These are phyloP conservation scores for Sebastes kiyomatsui DNA, from an alignment of 2,797 vertebrate species.

Conservation along the genomic window DNA sequence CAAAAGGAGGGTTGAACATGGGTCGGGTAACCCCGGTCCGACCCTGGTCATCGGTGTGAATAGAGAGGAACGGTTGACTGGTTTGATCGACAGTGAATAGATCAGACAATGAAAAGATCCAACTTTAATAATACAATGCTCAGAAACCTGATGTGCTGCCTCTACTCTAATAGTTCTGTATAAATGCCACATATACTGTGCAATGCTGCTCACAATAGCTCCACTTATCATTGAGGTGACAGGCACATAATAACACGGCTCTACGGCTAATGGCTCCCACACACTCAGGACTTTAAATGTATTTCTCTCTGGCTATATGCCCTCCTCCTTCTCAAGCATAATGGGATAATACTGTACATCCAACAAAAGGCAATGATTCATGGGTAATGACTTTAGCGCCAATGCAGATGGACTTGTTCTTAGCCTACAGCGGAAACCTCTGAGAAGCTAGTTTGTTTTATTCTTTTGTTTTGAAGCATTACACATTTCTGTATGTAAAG, in stretches of 20 bases:
- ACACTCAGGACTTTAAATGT: constrained; percentile 70
- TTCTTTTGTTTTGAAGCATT: background rate
- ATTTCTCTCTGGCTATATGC: constrained; percentile 57
- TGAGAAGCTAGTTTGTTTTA: background rate
- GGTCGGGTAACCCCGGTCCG: too few species aligned
- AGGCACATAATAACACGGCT: constrained; percentile 75
- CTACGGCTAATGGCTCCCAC: constrained; percentile 73
- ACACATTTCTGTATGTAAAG: too few species aligned
- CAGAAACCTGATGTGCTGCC: constrained; percentile 32
- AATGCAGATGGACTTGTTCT: constrained; percentile 4
- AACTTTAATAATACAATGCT: constrained; percentile 24
- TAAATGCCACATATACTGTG: constrained; percentile 52
- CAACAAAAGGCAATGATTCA: constrained; percentile 55
- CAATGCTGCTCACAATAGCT: constrained; percentile 60
- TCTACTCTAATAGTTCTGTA: constrained; percentile 49
- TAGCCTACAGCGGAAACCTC: constrained; percentile 22
- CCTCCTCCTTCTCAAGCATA: constrained; percentile 42
- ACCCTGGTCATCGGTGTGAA: too few species aligned
- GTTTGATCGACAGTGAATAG: background rate
- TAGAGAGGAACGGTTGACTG: too few species aligned
- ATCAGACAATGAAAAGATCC: constrained; percentile 32
- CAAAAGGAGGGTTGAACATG: too few species aligned
- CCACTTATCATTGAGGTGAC: constrained; percentile 74
- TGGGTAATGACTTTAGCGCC: constrained; percentile 31
- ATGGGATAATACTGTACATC: constrained; percentile 52